Conservation (phyloP, 2,797 vertebrate genomes). For the Phoebastria nigripes region DNA sequence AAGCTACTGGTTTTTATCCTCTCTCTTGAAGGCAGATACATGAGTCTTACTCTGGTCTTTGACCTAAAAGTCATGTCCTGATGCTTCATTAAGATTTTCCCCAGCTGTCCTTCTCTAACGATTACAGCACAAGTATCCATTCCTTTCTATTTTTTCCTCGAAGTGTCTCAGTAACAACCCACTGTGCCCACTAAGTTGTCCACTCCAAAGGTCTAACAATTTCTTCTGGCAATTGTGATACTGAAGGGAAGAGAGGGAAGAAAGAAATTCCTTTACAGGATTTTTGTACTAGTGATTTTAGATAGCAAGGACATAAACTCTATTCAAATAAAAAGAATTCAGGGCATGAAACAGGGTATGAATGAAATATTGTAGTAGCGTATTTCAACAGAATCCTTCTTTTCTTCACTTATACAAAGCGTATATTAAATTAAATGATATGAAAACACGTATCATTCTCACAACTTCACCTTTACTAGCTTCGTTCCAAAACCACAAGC, state of each 20-base stretch:
- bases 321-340: not conserved
- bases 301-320: not conserved
- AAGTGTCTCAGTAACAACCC: not conserved
- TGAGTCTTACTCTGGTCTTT: not conserved
- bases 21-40: not conserved
- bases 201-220: not conserved
- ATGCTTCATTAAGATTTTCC: not conserved
- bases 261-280: not conserved
- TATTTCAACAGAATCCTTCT: not conserved
- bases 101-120: not conserved
- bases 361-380: not conserved
- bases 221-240: not conserved
- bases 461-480: not conserved
- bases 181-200: not conserved
- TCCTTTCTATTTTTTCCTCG: not conserved
- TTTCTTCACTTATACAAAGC: not conserved
- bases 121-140: not conserved
- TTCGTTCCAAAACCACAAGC: not conserved
- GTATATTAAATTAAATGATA: not conserved
- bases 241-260: not conserved
- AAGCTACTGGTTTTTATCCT: not conserved
- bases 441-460: not conserved
- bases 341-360: not conserved
- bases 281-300: not conserved
- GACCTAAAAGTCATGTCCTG: not conserved